phyloP scores from a whole-genome alignment of 2,888 invertebrate genomes.

The Hyposoter didymator region DNA sequence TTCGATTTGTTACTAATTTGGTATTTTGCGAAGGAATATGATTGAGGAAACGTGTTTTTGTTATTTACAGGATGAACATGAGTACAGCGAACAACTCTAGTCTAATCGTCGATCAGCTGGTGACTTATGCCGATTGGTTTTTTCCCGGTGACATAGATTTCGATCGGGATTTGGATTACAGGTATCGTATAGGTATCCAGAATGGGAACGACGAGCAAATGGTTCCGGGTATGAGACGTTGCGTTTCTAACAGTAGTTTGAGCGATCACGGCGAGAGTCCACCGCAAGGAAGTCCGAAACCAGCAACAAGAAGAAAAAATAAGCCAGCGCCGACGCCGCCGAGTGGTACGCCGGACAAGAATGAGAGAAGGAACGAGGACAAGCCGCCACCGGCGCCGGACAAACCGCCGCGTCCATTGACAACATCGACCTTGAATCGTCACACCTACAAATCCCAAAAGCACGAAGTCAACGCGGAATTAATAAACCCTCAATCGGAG shows the following conservation, averaged over 20 bases:
- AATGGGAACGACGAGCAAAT: conserved; percentile 78
- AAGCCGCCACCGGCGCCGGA: conserved; percentile 85
- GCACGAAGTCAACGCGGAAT: conserved; percentile 84
- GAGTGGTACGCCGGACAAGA: conserved; percentile 83
- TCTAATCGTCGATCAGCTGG: conserved; percentile 93
- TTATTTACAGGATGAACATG: conserved; percentile 88
- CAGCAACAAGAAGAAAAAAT: conserved; percentile 89
- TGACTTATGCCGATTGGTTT: conserved; percentile 93
- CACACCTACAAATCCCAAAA: conserved; percentile 86
- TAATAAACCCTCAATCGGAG: conserved; percentile 69
- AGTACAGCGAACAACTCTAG: conserved; percentile 93
- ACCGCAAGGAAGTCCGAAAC: conserved; percentile 90
- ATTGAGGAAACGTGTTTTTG: background rate
- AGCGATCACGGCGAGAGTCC: conserved; percentile 89
- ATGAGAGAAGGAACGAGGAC: conserved; percentile 77
- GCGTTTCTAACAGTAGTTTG: conserved; percentile 89
- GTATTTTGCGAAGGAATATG: background rate
- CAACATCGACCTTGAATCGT: conserved; percentile 87
- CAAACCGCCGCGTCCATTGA: conserved; percentile 88
- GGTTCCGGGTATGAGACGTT: conserved; percentile 83
- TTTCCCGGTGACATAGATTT: conserved; percentile 92
- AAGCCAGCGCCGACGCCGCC: conserved; percentile 91
- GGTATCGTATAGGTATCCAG: conserved; percentile 74
- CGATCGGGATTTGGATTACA: conserved; percentile 85
- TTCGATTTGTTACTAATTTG: background rate